Evolutionary conservation across 2,113 vertebrate species (phyloP), one percentile per base, ranked within the genome.

Genomic region (Tenebrosternarchus preto): DNA sequence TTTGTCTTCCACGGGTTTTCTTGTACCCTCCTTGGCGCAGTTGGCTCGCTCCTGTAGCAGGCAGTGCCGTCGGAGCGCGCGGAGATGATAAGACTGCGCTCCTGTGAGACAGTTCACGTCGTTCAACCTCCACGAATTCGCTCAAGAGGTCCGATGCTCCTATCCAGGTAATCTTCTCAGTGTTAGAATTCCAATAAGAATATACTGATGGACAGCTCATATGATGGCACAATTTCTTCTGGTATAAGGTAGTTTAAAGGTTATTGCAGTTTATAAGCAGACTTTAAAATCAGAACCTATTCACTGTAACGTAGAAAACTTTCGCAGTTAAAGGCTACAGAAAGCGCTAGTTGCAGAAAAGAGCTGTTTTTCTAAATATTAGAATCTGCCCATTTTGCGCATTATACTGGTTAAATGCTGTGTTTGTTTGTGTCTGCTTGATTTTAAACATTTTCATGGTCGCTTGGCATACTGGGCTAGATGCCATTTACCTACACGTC

Each of bases 1-100:
- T 50, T 50, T 11, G 43, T 50, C 43, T 50, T 50, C 43, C 12
- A 11, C 9, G 43, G 43, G 43, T 50, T 50, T 11, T 50, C 2
- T 12, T 50, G 43, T 12, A 11, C 43, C 43, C 43, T 15, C 43
- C 12, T 1, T 15, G 9, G 43, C 12, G 11, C 9, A 15, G 43
- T 50, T 78, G 63, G 55, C 50, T 59, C 19, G 63, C 29, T 66
- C 63, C 63, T 33, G 63, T 15, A 66, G 63, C 63, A 20, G 63
- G 16, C 16, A 33, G 9, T 33, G 16, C 29, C 5, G 11, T 63
- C 60, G 3, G 60, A 12, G 43, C 12, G 5, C 39, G 43, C 43
- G 43, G 12, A 15, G 43, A 12, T 12, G 39, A 46, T 2, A 2
- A 50, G 43, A 50, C 43, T 12, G 43, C 43, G 43, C 43, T 50